Percentiles rank a stretch among this genome's conserved stretches.
Evolutionary conservation across 2,888 invertebrate species (phyloP).

Genomic region (Diarsia brunnea): DNA sequence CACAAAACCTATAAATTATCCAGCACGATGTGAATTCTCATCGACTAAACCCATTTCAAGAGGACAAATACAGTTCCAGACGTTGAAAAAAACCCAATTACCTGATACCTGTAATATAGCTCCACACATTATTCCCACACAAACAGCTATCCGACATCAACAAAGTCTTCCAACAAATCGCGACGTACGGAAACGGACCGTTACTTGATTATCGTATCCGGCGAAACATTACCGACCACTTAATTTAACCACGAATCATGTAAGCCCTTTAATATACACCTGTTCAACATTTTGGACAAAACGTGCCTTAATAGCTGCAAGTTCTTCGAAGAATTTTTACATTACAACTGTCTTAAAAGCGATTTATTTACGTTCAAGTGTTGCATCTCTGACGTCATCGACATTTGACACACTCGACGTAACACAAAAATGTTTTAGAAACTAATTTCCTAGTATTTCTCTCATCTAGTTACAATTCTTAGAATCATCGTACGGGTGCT

Average conservation of each 20-base stretch:
- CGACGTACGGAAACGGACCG: conserved; percentile 52
- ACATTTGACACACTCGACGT: conserved; percentile 17
- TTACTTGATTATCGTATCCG: conserved; percentile 63
- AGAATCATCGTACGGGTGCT: conserved; percentile 37
- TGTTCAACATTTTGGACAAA: conserved; percentile 10
- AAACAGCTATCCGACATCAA: conserved; percentile 37
- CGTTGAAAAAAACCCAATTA: neutral
- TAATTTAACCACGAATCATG: conserved; percentile 31
- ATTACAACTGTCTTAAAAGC: neutral
- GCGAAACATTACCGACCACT: conserved; percentile 48
- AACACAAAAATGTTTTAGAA: conserved; percentile 38
- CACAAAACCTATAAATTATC: neutral
- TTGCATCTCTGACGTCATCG: conserved; percentile 23
- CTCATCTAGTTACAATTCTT: conserved; percentile 27
- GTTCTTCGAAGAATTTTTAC: neutral
- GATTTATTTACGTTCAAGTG: neutral
- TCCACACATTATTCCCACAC: conserved; percentile 47
- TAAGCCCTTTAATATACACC: conserved; percentile 32
- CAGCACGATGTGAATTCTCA: neutral
- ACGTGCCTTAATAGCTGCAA: neutral
- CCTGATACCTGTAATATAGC: conserved; percentile 10
- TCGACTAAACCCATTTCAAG: neutral
- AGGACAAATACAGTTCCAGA: neutral
- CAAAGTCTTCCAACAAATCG: conserved; percentile 38
- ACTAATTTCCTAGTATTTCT: conserved; percentile 13